phyloP scores from a whole-genome alignment of 2,797 vertebrate species.

The Pachyuromys duprasi region DNA sequence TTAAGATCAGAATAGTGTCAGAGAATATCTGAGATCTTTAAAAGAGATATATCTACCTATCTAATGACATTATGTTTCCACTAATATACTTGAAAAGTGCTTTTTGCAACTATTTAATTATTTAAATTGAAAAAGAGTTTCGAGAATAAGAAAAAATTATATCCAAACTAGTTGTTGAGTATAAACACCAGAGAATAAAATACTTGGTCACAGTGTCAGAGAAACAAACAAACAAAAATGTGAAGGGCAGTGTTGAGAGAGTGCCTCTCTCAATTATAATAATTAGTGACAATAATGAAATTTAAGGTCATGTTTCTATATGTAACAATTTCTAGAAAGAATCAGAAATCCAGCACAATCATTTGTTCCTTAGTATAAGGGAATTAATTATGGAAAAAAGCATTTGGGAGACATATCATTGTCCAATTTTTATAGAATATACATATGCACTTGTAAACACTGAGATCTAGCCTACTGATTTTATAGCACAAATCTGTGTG shows the following conservation, averaged over 20 bases:
- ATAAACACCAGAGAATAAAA: background rate
- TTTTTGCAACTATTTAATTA: background rate
- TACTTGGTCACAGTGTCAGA: background rate
- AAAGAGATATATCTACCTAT: background rate
- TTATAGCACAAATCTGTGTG: background rate
- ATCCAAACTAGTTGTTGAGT: background rate
- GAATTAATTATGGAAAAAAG: background rate
- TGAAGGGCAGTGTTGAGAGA: background rate
- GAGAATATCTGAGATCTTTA: background rate
- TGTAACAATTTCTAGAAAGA: slow-evolving; percentile 27
- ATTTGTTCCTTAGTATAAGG: background rate
- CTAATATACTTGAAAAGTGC: background rate
- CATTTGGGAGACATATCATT: background rate
- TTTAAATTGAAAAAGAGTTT: background rate
- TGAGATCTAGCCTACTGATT: no score
- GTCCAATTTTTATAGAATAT: background rate
- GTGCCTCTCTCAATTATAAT: background rate
- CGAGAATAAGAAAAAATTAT: background rate
- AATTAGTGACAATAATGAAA: background rate
- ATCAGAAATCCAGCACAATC: background rate
- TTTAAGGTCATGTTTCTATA: background rate
- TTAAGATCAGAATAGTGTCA: background rate
- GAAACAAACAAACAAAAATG: background rate
- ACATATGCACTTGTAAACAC: no score
- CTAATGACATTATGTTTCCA: background rate